Conservation (phyloP, 2,797 vertebrate genomes). For the Epinephelus coioides region DNA sequence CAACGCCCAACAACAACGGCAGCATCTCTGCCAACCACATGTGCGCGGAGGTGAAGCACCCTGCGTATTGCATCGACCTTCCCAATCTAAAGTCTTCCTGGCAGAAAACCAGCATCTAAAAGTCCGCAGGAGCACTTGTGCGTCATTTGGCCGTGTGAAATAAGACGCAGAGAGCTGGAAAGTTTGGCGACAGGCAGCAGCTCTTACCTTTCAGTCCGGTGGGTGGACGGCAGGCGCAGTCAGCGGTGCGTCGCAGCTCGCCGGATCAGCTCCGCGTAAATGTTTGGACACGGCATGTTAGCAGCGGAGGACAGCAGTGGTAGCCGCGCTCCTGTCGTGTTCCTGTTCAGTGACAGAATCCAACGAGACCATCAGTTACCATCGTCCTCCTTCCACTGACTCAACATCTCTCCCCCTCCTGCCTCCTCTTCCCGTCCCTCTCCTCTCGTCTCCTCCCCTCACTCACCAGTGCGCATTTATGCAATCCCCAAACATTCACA, state of each 20-base stretch:
- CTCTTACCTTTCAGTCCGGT: constrained; percentile 45
- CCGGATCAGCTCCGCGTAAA: constrained; percentile 49
- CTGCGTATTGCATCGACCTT: not conserved
- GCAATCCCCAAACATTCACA: constrained; percentile 24
- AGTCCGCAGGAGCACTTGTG: constrained; percentile 5
- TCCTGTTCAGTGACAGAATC: constrained; percentile 44
- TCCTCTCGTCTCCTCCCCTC: constrained; percentile 49
- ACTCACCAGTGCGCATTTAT: constrained; percentile 57
- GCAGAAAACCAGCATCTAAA: not conserved
- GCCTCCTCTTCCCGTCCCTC: constrained; percentile 17
- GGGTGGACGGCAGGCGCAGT: not conserved
- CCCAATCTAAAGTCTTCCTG: not conserved
- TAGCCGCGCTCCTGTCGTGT: not conserved
- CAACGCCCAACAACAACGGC: constrained; percentile 13
- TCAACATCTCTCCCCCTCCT: constrained; percentile 16
- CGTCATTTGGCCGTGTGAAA: not conserved
- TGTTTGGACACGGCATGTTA: not conserved
- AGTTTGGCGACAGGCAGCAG: constrained; percentile 32
- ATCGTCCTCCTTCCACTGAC: constrained; percentile 22
- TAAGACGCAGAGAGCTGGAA: not conserved
- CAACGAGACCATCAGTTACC: constrained; percentile 31
- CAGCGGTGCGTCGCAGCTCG: constrained; percentile 16
- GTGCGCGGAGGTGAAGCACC: constrained; percentile 39
- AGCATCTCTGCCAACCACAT: constrained; percentile 4
- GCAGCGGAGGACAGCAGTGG: not conserved